Evolutionary conservation across 2,113 vertebrate genomes (phyloP).

Genomic region (zebrafish (Danio rerio)): GRCz12tu NC_133198.1:27037501-27038000

Average conservation of each 20-base stretch:
- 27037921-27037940: no score
- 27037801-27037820: no score
- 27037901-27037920: no score
- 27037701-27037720: background rate
- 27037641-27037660: background rate
- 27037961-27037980: no score
- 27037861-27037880: no score
- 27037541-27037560: background rate
- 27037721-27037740: background rate
- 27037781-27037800: background rate
- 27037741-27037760: conserved; percentile 49
- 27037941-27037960: no score
- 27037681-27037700: background rate
- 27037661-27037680: background rate
- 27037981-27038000: no score
- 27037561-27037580: background rate
- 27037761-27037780: conserved; percentile 42
- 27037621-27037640: background rate
- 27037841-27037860: no score
- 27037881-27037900: no score
- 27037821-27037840: no score
- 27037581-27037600: background rate
- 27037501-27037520: background rate
- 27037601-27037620: background rate
- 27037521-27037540: background rate